A percentile compares a stretch with the other conserved stretches of the same genome.
phyloP scores from a whole-genome alignment of 2,888 invertebrate species.

The Ganaspis brasiliensis region DNA sequence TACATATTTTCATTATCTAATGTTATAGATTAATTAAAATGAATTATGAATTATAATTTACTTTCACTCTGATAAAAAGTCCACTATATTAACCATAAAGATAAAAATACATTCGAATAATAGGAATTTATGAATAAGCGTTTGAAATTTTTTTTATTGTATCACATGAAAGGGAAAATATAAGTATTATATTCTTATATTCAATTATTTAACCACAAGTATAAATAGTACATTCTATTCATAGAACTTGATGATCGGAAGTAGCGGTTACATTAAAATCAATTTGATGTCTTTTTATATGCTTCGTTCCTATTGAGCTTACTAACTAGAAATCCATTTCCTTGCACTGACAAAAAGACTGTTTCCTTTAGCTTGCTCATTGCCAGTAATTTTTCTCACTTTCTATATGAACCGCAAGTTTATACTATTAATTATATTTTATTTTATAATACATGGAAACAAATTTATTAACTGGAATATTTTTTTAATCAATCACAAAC shows the following conservation, averaged over 20 bases:
- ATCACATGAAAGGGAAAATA: too few species aligned
- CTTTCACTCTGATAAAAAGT: background rate
- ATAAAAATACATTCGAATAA: background rate
- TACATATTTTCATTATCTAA: background rate
- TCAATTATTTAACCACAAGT: background rate
- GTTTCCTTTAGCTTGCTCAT: conserved; percentile 10
- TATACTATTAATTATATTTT: too few species aligned
- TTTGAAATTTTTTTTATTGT: too few species aligned
- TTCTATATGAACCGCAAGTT: background rate
- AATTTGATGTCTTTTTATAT: background rate
- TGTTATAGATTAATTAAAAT: background rate
- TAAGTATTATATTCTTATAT: background rate
- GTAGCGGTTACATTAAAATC: conserved; percentile 11
- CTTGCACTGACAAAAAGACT: conserved; percentile 17
- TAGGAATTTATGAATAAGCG: too few species aligned
- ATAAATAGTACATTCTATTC: background rate
- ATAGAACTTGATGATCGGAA: background rate
- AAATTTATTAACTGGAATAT: too few species aligned
- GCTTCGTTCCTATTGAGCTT: conserved; percentile 3
- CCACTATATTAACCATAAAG: background rate
- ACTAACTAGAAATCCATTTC: background rate
- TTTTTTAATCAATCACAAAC: too few species aligned
- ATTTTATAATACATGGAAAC: too few species aligned
- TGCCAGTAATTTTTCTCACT: conserved; percentile 1
- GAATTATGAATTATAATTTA: background rate